Base-by-base conservation (phyloP, 1,140 invertebrate species). In the Andrena cerasifolii region DNA sequence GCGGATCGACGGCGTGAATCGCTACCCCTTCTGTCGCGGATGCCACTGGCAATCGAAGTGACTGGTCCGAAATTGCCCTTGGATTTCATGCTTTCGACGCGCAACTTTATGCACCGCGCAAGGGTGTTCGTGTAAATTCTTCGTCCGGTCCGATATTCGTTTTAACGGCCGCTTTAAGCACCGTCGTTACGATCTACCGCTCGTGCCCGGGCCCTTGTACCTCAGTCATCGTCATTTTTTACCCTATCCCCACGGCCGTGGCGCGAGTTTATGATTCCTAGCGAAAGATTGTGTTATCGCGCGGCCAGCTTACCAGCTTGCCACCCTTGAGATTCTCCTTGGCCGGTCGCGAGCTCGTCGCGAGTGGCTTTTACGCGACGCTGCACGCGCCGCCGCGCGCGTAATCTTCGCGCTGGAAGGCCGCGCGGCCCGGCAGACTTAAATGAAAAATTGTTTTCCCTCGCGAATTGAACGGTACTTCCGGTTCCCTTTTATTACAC, bases 391-490 rank as follows among this genome's bases (percentile, higher is more conserved):
- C 36, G 73, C 71, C 62, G 54, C 54, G 51, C 67, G 70, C 36
- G 26, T 67, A 56, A 82, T 83, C 47, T 78, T 63, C 26, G 24
- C 53, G 47, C 26, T 53, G 51, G 58, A 82, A 71, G n/a, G n/a
- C n/a, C 45, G 28, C 18, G 18, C 2, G 10, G 18, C 16, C 2
- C 14, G 14, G 26, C 24, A 59, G 26, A 24, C n/a, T 40, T 3
- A 33, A 73, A 73, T 63, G 70, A 81, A 81, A 82, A 82, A 82
- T 81, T 81, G 53, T 65, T 82, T 70, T 45, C 45, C 40, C 10
- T 12, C 12, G 24, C 28, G 33, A 49, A 61, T 77, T 51, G 71
- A 82, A 83, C 73, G 59, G 45, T 75, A 45, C 45, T 49, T 40
- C 36, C 26, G 26, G 47, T 61, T 7, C 28, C 43, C 31, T 73